phyloP scores from a whole-genome alignment of 2,797 vertebrate species.

The Miichthys miiuy region DNA sequence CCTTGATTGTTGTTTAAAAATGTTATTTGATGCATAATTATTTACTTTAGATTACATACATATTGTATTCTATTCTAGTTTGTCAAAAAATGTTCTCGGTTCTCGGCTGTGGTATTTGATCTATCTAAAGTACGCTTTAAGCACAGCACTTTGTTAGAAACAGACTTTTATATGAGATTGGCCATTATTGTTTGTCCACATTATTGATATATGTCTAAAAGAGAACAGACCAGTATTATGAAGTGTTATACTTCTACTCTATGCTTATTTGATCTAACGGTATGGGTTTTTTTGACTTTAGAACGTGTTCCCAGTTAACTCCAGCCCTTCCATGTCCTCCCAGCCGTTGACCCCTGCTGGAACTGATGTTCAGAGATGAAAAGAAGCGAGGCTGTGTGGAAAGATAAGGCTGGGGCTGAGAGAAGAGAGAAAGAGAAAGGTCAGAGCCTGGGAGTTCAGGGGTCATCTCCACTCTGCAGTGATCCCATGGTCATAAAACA shows the following conservation, averaged over 20 bases:
- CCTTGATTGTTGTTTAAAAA: too few species aligned
- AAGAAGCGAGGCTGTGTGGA: constrained; percentile 51
- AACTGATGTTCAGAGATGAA: constrained; percentile 62
- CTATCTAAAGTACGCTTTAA: too few species aligned
- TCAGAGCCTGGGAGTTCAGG: constrained; percentile 52
- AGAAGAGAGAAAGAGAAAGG: constrained; percentile 46
- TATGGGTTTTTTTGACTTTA: constrained; percentile 8
- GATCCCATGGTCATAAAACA: constrained; percentile 32
- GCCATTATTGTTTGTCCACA: background rate
- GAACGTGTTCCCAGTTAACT: constrained; percentile 25
- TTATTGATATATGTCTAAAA: constrained; percentile 5
- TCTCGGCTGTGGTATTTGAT: too few species aligned
- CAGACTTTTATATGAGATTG: background rate
- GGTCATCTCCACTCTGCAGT: constrained; percentile 55
- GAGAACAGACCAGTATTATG: background rate
- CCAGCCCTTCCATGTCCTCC: constrained; percentile 22
- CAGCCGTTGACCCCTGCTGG: constrained; percentile 46
- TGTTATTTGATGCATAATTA: too few species aligned
- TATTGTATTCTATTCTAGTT: background rate
- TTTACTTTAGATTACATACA: background rate
- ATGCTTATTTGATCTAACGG: constrained; percentile 8
- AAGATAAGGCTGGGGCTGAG: constrained; percentile 57
- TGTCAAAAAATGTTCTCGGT: background rate
- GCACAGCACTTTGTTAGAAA: background rate
- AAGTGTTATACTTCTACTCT: background rate